Conservation (phyloP, 2,888 invertebrate genomes). For the Ornithoptera priamus region DNA sequence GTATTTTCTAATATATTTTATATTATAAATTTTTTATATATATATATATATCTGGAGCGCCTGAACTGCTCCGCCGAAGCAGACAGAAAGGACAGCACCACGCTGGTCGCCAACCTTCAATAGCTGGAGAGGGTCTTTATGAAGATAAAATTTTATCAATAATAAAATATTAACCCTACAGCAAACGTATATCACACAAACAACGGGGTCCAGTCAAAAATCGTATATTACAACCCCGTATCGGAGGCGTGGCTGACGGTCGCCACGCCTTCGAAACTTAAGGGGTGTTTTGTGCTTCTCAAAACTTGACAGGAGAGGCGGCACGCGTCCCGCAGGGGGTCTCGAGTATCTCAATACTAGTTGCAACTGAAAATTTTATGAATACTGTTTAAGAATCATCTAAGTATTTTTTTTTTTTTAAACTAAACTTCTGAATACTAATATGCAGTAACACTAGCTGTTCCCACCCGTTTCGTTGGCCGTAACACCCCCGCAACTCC, state of each 20-base stretch:
- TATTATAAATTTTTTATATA: no score
- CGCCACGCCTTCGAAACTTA: constrained; percentile 23
- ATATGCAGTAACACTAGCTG: no score
- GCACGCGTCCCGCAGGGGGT: constrained; percentile 9
- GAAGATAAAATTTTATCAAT: no score
- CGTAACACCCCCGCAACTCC: no score
- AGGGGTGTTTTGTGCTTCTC: constrained; percentile 22
- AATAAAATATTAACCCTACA: no score
- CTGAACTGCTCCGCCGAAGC: no score
- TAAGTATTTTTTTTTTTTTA: neutral
- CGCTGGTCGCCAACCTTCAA: no score
- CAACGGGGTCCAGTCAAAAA: constrained; percentile 10
- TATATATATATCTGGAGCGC: no score
- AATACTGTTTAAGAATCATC: neutral
- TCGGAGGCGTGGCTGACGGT: constrained; percentile 7
- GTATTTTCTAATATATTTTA: no score
- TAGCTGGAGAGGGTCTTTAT: no score
- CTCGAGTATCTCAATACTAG: constrained; percentile 6
- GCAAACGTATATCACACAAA: constrained; percentile 3
- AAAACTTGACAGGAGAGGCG: constrained; percentile 21
- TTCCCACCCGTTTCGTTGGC: no score
- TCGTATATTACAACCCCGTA: constrained; percentile 22
- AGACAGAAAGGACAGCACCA: no score
- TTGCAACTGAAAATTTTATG: constrained; percentile 16
- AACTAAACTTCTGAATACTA: neutral